Base-by-base conservation (phyloP, 2,113 vertebrate species). In the Ceyx melanurus region DNA sequence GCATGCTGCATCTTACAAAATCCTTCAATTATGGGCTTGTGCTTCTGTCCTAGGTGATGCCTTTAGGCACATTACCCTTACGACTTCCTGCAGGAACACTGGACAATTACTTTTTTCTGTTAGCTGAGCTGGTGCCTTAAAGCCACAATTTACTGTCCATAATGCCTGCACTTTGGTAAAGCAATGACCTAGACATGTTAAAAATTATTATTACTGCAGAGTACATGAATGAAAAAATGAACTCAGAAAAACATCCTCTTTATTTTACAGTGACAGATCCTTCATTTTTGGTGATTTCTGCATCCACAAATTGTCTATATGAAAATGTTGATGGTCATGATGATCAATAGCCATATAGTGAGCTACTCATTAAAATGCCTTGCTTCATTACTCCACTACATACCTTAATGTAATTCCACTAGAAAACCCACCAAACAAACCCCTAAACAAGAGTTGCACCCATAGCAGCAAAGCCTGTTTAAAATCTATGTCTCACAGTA, bases 391-490 rank as follows among this genome's bases (percentile, higher is more conserved):
- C 26, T 80, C n/a, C 17, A n/a, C 50, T 60, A 50, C 35, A 77
- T 64, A 71, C 45, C 48, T 93, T 82, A 20, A 61, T 48, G 78
- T 66, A 87, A 93, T 67, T 82, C 65, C 35, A 56, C 67, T 89
- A 3, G 1, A 70, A 21, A 21, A 21, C 46, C 25, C 28, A 15
- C 25, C 11, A 51, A 17, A 71, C 11, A 91, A 77, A 3, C 67
- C 43, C 31, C 33, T 53, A 76, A 88, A 82, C 26, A 77, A 65
- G 17, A 16, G 23, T 37, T 86, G 20, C 29, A 71, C 53, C 45
- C 72, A 60, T 77, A 88, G n/a, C 74, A 91, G 78, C 51, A 89
- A 94, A 93, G 51, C n/a, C 57, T 60, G 9, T 88, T 89, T 89
- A 46, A 89, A 86, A 82, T 74, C 64, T 88, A 1, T 67, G 57